phyloP scores from a whole-genome alignment of 2,797 vertebrate genomes.

The Remorina albescens region DNA sequence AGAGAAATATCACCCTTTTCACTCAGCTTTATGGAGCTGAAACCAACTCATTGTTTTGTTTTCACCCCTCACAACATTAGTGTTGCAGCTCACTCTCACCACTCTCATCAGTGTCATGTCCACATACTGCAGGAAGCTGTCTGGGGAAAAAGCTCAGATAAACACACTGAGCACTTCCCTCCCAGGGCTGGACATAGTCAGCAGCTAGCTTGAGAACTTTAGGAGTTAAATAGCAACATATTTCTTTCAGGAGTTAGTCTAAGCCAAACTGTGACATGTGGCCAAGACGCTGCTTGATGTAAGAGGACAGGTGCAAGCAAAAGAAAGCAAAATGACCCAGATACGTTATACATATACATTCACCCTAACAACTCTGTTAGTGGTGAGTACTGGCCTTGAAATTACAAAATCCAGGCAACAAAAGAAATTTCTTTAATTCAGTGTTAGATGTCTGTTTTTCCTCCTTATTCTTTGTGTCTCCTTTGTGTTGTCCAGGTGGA shows the following conservation, averaged over 20 bases:
- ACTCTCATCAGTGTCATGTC: background rate
- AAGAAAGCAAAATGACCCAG: too few species aligned
- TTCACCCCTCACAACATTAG: background rate
- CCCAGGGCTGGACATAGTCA: background rate
- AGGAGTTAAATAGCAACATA: background rate
- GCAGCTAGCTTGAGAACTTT: background rate
- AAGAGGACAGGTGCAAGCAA: background rate
- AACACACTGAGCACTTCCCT: background rate
- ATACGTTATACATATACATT: too few species aligned
- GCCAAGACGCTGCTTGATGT: background rate
- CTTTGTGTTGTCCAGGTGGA: constrained; percentile 88
- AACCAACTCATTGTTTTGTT: background rate
- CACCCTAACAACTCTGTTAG: too few species aligned
- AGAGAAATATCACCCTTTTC: background rate
- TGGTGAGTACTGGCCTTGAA: too few species aligned
- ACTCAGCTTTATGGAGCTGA: background rate
- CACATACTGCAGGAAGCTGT: background rate
- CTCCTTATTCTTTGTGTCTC: constrained; percentile 22
- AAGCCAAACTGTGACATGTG: background rate
- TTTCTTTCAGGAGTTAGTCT: background rate
- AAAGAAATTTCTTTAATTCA: too few species aligned
- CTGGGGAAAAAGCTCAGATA: background rate
- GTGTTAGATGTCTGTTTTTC: background rate
- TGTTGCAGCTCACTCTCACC: background rate
- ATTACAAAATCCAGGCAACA: too few species aligned